Base-by-base conservation (phyloP, 2,113 vertebrate genomes). In the Donacobius atricapilla region DNA sequence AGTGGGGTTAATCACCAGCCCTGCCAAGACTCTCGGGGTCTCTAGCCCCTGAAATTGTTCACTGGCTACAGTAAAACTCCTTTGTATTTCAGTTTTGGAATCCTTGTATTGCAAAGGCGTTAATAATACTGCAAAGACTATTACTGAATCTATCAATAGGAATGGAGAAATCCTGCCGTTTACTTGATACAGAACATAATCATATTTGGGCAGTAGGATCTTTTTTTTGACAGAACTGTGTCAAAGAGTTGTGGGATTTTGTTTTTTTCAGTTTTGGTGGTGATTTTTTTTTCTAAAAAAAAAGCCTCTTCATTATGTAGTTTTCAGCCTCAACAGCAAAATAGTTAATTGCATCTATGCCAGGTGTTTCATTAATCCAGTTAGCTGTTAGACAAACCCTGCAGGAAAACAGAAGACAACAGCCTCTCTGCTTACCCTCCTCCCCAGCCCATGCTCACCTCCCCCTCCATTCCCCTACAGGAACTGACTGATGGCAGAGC, bases 361-460 rank as follows among this genome's bases (percentile, higher is more conserved):
- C 97, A 97, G 95, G 95, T 97, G 96, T 96, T 97, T 97, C 95
- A 97, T 97, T 97, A 97, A 95, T 96, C 94, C 87, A 58, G 95
- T 96, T 97, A 97, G 93, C 93, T 96, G 90, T 96, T 92, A 95
- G 92, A 96, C 88, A 97, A 94, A 96, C 73, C 94, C 93, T 94
- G 66, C 73, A 96, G 94, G 91, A 95, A 95, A 96, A 94, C 88
- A 93, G 90, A 73, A 96, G 92, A 94, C 95, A 94, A 54, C 76
- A 87, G 89, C 72, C 80, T 89, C 82, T 90, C 48, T 83, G 11
- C 60, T 63, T n/a, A 28, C 81, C 56, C 58, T 69, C 70, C 58
- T 73, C 79, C 56, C 71, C 83, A 85, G 76, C 51, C 90, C 40
- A 1, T 37, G 50, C 61, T 80, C 7, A 0, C 90, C 90, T 89